Evolutionary conservation across 2,113 vertebrate genomes (phyloP).

Genomic region (Oceanodroma tethys): DNA sequence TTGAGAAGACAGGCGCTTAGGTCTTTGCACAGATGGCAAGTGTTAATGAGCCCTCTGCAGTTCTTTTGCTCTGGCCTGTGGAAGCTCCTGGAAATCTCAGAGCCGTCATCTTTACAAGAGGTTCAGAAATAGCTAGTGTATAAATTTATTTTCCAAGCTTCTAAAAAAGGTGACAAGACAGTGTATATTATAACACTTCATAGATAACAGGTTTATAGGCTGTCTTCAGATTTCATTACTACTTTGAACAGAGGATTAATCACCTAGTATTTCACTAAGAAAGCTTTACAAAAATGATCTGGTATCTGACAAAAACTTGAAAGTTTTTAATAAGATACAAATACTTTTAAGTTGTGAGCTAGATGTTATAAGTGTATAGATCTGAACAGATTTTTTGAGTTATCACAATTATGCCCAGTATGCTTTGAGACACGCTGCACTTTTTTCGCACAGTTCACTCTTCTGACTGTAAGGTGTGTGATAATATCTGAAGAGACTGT

Average conservation of each 20-base stretch:
- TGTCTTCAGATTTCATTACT: background rate
- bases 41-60: fast-evolving
- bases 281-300: background rate
- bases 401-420: fast-evolving
- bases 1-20: background rate
- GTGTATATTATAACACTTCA: background rate
- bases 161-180: background rate
- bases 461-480: background rate
- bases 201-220: background rate
- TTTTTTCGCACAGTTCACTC: background rate
- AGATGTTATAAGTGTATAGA: background rate
- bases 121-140: background rate
- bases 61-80: background rate
- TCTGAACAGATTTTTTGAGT: background rate
- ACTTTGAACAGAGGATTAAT: background rate
- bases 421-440: background rate
- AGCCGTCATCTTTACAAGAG: background rate
- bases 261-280: background rate
- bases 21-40: background rate
- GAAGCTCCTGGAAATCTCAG: background rate
- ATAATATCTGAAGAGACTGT: background rate
- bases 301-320: background rate
- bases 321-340: background rate
- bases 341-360: background rate
- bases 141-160: background rate